A percentile compares a stretch with the other conserved stretches of the same genome.
These are phyloP conservation scores for Sphaeridia pumilis DNA, from an alignment of 2,888 invertebrate species.

Conservation along the genomic window DNA sequence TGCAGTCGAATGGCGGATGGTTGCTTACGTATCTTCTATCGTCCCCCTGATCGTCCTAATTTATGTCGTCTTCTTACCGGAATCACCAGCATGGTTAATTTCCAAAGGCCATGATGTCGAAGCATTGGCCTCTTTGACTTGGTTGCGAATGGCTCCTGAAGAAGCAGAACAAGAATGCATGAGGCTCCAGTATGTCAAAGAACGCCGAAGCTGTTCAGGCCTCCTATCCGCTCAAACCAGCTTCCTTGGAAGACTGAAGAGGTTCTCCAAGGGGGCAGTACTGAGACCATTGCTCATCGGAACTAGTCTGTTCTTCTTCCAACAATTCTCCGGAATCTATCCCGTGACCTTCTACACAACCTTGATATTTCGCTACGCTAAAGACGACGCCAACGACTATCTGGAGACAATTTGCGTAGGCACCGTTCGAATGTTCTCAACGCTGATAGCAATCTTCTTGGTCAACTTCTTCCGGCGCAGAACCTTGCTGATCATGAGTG, in stretches of 20 bases:
- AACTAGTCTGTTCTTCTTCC: constrained; percentile 28
- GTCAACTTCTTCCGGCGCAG: constrained; percentile 29
- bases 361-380: constrained; percentile 32
- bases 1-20: constrained; percentile 27
- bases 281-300: constrained; percentile 27
- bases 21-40: constrained; percentile 24
- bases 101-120: constrained; percentile 18
- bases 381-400: constrained; percentile 32
- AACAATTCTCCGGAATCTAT: constrained; percentile 35
- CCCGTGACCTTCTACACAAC: constrained; percentile 34
- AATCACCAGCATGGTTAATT: constrained; percentile 33
- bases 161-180: constrained; percentile 33
- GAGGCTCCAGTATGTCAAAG: constrained; percentile 32
- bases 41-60: constrained; percentile 30
- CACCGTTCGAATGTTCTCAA: constrained; percentile 30
- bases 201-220: constrained; percentile 16
- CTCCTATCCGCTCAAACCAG: constrained; percentile 11
- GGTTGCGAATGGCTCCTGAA: constrained; percentile 31
- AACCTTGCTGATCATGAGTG: constrained; percentile 25
- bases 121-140: constrained; percentile 25
- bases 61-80: constrained; percentile 33
- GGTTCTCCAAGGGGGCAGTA: constrained; percentile 21
- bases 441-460: constrained; percentile 30
- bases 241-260: constrained; percentile 2
- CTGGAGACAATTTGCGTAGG: constrained; percentile 31